Base-by-base conservation (phyloP, 1,140 invertebrate genomes). In the Rhagoletis zephyria region DNA sequence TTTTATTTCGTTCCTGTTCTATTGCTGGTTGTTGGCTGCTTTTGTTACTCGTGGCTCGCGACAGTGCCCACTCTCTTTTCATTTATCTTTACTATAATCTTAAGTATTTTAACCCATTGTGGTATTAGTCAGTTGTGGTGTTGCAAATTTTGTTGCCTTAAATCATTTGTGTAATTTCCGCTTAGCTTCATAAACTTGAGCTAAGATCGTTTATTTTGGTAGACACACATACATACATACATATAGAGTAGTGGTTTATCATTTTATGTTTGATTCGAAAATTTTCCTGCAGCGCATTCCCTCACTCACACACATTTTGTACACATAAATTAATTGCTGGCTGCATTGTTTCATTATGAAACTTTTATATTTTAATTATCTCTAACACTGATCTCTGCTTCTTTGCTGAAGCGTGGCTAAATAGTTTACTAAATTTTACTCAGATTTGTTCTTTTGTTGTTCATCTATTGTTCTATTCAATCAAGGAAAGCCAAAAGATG, bases 101-200 rank as follows among this genome's bases (percentile, higher is more conserved):
- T 45, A 7, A 16, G 40, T 14, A 51, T 77, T 48, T 77, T 51
- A 77, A 77, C 4, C 70, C 70, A 77, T 45, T 77, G 70, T 77
- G 19, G 14, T 10, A 19, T 56, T 30, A 56, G 51, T 56, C n/a
- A 74, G 51, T 70, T 48, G 61, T 63, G 9, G 42, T 42, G 16
- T 42, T 48, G 45, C 70, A 74, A 48, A 59, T 16, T 51, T 59
- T 81, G 19, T 9, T 81, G 67, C 14, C 42, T 74, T 45, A 74
- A 74, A 40, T 67, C 64, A 67, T 9, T 10, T 67, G 30, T 30
- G 64, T 30, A 10, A 9, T 67, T 42, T 67, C 64, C 5, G 2
- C 64, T 40, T 14, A 67, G 64, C 40, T 56, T 3, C 10, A 56
- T 7, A 56, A 10, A 56, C 51, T 10, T 7, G 2, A 56, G 10